Base-by-base conservation (phyloP, 2,888 invertebrate species). In the Branchellion lobata region DNA sequence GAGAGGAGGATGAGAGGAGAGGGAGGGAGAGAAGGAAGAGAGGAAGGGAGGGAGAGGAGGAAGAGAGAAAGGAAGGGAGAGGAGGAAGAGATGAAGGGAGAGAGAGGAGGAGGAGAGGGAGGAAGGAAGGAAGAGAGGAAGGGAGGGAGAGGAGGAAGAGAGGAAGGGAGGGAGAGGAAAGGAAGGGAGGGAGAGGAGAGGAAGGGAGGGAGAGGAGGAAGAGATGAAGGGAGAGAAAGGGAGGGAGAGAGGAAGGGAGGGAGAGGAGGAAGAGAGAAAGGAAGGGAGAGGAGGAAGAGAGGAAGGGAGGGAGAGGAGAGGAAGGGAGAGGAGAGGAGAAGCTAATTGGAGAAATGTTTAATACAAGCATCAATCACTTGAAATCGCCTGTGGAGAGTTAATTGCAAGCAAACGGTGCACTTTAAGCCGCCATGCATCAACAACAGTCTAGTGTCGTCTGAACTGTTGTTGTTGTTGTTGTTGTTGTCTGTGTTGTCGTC, bases 61-160 rank as follows among this genome's bases (percentile, higher is more conserved):
- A 27, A 61, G n/a, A 27, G 61, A 61, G n/a, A 27, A 27, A 61
- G n/a, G 61, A 27, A 61, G n/a, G 61, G 61, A 61, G n/a, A 27
- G n/a, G n/a, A n/a, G n/a, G n/a, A n/a, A n/a, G n/a, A n/a, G n/a
- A n/a, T n/a, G n/a, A n/a, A n/a, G n/a, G 61, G 27, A 24, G 61
- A 27, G 27, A 24, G 61, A 27, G 27, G n/a, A 27, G 61, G 69
- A 69, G 27, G 31, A 33, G 33, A 31, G 69, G 69, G 33, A 33
- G 69, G 33, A 31, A 33, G 69, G 33, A 31, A 33, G 69, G 33
- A 31, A 33, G 69, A 69, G 27, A 33, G 69, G 33, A 31, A 33
- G 69, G 69, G 69, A 69, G 24, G 27, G 68, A 27, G 27, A n/a
- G 27, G 27, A 68, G 14, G 27, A 24, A 68, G 11, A 24, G 47